Evolutionary conservation across 2,797 vertebrate species (phyloP).

Genomic region (Cephalopachus bancanus): DNA sequence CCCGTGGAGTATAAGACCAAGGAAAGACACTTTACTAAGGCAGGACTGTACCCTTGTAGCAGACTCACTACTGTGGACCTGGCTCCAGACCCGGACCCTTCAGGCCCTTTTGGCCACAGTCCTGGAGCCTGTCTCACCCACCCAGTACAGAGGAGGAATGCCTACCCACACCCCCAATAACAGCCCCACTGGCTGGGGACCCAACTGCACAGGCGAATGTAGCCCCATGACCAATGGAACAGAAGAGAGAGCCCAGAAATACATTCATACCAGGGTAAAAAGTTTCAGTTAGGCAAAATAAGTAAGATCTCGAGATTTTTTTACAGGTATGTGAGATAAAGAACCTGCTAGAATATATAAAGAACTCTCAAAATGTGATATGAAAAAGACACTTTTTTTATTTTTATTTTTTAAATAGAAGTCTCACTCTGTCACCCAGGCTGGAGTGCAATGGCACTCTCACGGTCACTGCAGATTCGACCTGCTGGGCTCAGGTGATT

Average conservation of each 20-base stretch:
- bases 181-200: neutral
- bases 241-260: neutral
- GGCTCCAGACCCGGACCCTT: neutral
- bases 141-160: neutral
- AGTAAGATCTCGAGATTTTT: neutral
- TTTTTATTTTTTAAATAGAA: too few relatives aligned
- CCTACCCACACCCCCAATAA: neutral
- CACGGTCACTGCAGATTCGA: too few relatives aligned
- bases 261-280: neutral
- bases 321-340: neutral
- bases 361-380: neutral
- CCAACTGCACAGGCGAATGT: too few relatives aligned
- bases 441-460: too few relatives aligned
- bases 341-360: neutral
- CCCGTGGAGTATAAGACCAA: neutral
- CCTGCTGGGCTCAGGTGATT: too few relatives aligned
- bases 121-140: too few relatives aligned
- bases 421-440: too few relatives aligned
- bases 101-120: neutral
- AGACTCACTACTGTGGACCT: neutral
- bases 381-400: neutral
- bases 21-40: neutral
- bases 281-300: neutral
- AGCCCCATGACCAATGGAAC: neutral
- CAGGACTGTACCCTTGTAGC: neutral